Evolutionary conservation across 2,888 invertebrate genomes (phyloP).

Genomic region (Agrochola circellaris): DNA sequence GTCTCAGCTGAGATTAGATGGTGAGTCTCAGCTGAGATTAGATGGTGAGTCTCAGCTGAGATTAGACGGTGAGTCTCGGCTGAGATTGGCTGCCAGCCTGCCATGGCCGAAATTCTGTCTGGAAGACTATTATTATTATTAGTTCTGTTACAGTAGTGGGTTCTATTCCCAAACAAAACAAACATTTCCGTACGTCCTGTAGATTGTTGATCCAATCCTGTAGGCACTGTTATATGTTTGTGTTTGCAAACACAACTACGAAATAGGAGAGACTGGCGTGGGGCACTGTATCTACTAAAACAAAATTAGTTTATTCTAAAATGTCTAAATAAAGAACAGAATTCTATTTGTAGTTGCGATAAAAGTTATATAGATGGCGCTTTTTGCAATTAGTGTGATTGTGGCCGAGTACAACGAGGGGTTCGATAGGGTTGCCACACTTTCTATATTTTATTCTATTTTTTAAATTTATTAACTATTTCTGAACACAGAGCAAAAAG

Average conservation of each 20-base stretch:
- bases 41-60: too few relatives aligned
- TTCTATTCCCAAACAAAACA: background rate
- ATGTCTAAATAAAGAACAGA: slow-evolving; percentile 14
- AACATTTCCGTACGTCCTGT: background rate
- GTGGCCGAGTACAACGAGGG: slow-evolving; percentile 1
- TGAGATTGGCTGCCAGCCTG: too few relatives aligned
- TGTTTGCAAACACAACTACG: background rate
- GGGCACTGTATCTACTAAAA: background rate
- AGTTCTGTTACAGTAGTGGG: background rate
- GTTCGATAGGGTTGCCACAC: slow-evolving; percentile 22
- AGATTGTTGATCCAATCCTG: background rate
- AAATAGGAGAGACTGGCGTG: background rate
- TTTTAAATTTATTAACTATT: too few relatives aligned
- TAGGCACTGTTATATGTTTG: background rate
- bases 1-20: too few relatives aligned
- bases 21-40: too few relatives aligned
- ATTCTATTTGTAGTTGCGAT: slow-evolving; percentile 25
- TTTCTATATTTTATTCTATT: too few relatives aligned
- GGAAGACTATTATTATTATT: too few relatives aligned
- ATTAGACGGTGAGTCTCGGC: too few relatives aligned
- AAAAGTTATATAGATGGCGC: slow-evolving; percentile 18
- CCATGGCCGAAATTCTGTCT: too few relatives aligned
- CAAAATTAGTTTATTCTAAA: background rate
- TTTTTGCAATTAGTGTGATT: slow-evolving; percentile 30
- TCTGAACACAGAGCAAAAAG: too few relatives aligned